These are phyloP conservation scores for Hypena proboscidalis DNA, from an alignment of 2,888 invertebrate species.

Conservation along the genomic window DNA sequence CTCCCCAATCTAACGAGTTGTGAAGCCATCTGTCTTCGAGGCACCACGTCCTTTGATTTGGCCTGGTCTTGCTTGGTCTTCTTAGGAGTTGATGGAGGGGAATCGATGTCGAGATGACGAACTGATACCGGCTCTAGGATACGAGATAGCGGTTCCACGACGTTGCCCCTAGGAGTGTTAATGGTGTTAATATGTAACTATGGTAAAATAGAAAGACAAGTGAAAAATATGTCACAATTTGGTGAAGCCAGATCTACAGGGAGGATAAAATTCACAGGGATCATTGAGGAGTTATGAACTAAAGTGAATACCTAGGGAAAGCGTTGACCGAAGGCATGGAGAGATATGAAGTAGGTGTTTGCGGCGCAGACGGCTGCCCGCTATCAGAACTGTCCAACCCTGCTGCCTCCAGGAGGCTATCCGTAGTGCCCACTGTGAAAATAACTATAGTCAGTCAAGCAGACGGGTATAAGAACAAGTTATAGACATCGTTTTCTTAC, in stretches of 20 bases:
- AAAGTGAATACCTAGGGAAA: conserved; percentile 91
- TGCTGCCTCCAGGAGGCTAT: conserved; percentile 75
- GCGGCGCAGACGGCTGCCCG: conserved; percentile 73
- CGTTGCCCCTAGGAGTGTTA: conserved; percentile 82
- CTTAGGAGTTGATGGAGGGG: conserved; percentile 62
- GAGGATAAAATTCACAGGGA: too few species aligned
- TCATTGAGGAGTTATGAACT: too few species aligned
- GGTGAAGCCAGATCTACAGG: too few species aligned
- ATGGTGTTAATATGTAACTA: not conserved
- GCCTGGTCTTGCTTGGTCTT: conserved; percentile 34
- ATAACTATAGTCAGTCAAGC: not conserved
- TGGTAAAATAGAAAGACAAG: not conserved
- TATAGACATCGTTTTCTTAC: conserved; percentile 37
- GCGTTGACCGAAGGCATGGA: conserved; percentile 94
- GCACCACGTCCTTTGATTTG: conserved; percentile 59
- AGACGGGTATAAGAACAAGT: not conserved
- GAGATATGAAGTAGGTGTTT: conserved; percentile 90
- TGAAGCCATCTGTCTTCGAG: conserved; percentile 75
- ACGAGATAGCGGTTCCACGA: conserved; percentile 91
- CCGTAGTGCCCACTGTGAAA: conserved; percentile 73
- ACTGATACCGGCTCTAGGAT: conserved; percentile 93
- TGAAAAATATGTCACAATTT: not conserved
- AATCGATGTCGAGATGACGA: conserved; percentile 87
- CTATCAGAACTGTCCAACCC: conserved; percentile 79
- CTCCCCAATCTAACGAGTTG: conserved; percentile 88